These are phyloP conservation scores for Passer domesticus DNA, from an alignment of 2,113 vertebrate genomes.

Conservation along the genomic window DNA sequence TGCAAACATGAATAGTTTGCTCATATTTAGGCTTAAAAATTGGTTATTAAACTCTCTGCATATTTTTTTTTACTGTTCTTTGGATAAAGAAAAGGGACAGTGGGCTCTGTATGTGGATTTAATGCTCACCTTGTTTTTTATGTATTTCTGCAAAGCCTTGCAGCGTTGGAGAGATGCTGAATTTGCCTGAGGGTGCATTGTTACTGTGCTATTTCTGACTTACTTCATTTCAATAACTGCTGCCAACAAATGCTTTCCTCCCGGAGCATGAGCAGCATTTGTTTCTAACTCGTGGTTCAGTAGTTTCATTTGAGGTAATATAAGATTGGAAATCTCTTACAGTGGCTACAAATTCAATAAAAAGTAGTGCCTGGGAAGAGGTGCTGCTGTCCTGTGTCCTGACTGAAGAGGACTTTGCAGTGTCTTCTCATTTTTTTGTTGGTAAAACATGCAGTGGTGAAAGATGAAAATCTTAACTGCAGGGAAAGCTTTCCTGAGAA, in stretches of 20 bases:
- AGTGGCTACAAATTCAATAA: neutral
- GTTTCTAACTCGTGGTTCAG: neutral
- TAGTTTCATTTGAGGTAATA: neutral
- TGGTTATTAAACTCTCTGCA: neutral
- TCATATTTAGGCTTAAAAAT: neutral
- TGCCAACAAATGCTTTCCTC: neutral
- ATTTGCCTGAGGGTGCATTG: neutral
- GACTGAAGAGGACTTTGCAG: fast-evolving
- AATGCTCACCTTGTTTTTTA: neutral
- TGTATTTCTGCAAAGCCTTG: neutral
- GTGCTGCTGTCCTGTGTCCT: neutral
- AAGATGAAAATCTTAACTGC: neutral
- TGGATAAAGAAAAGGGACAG: neutral
- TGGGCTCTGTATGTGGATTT: neutral
- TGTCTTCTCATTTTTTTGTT: fast-evolving
- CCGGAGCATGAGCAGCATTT: neutral
- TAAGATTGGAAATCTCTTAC: neutral
- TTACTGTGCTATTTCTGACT: neutral
- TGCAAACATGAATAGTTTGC: neutral
- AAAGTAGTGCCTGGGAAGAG: neutral
- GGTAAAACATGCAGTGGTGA: neutral
- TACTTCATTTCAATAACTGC: neutral
- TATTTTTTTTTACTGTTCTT: neutral
- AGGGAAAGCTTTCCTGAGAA: neutral
- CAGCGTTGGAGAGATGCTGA: neutral